Evolutionary conservation across 2,113 vertebrate genomes (phyloP).

Genomic region (Melanocharis versteri): DNA sequence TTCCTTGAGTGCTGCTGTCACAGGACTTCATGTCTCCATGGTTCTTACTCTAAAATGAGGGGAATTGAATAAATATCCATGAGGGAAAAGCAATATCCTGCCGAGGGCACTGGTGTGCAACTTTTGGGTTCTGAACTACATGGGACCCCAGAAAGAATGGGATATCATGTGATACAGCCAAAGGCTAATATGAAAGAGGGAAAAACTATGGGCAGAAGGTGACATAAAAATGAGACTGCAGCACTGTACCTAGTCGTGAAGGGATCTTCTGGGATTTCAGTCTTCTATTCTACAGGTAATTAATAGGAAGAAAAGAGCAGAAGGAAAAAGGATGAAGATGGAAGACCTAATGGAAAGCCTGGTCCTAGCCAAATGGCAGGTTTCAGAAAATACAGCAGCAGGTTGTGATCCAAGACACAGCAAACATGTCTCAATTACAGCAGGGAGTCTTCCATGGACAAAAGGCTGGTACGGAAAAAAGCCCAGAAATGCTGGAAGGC

Average conservation of each 20-base stretch:
- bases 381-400: constrained; percentile 1
- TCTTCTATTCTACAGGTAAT: not conserved
- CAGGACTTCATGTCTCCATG: not conserved
- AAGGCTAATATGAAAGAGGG: not conserved
- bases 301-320: not conserved
- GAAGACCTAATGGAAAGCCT: not conserved
- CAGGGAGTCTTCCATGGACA: not conserved
- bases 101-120: not conserved
- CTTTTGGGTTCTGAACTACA: not conserved
- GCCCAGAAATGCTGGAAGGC: not conserved
- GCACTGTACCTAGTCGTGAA: rapidly evolving
- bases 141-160: not conserved
- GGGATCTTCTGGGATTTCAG: not conserved
- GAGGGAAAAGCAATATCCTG: not conserved
- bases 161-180: not conserved
- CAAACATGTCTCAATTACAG: not conserved
- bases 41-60: not conserved
- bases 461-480: not conserved
- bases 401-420: not conserved
- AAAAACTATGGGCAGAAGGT: not conserved
- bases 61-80: not conserved
- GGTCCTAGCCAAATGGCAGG: not conserved
- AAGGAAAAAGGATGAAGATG: not conserved
- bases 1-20: not conserved
- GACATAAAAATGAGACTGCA: not conserved